These are phyloP conservation scores for Tangara arthus DNA, from an alignment of 2,797 vertebrate genomes.

Conservation along the genomic window DNA sequence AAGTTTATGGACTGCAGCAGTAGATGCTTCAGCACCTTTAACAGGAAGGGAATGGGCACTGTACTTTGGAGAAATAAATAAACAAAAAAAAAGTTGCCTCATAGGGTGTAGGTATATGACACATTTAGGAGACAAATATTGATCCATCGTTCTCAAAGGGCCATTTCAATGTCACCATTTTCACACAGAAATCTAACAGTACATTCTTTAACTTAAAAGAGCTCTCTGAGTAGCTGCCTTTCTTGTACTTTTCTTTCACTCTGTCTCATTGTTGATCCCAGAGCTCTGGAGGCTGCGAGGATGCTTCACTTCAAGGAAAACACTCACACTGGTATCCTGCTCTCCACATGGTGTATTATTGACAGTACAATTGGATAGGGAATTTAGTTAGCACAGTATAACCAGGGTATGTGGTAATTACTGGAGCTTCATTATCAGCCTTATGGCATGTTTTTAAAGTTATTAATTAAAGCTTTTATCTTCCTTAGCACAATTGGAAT, in stretches of 20 bases:
- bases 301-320: neutral
- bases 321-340: neutral
- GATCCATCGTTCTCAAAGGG: neutral
- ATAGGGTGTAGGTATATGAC: neutral
- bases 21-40: neutral
- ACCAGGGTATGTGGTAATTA: neutral
- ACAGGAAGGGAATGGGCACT: neutral
- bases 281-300: neutral
- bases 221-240: neutral
- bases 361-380: neutral
- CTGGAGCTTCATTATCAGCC: neutral
- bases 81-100: neutral
- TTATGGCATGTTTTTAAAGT: neutral
- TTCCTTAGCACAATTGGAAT: neutral
- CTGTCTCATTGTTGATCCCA: neutral
- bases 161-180: neutral
- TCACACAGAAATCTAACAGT: neutral
- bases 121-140: neutral
- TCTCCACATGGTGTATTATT: neutral
- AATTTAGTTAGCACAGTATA: neutral
- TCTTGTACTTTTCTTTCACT: neutral
- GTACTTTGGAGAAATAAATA: neutral
- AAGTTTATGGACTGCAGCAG: neutral
- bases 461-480: constrained; percentile 1
- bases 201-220: neutral